Evolutionary conservation across 2,888 invertebrate genomes (phyloP).

Genomic region (Cetonia aurata): DNA sequence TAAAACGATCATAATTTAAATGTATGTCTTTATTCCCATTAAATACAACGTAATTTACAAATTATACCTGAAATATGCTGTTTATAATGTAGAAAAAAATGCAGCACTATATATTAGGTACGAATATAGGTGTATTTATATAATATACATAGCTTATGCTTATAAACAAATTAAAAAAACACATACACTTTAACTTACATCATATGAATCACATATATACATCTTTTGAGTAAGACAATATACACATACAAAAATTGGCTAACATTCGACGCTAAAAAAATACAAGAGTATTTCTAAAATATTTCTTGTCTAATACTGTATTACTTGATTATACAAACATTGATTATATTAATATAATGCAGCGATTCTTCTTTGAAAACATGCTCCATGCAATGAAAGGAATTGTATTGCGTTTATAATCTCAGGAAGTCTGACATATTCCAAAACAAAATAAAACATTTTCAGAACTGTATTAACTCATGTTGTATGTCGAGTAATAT

Average conservation of each 20-base stretch:
- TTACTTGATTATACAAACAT: conserved; percentile 42
- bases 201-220: conserved; percentile 42
- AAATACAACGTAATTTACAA: conserved; percentile 50
- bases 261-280: conserved; percentile 50
- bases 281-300: conserved; percentile 48
- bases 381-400: conserved; percentile 27
- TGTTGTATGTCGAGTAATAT: too few species aligned
- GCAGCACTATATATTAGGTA: conserved; percentile 38
- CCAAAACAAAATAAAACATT: too few species aligned
- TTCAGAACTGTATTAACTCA: too few species aligned
- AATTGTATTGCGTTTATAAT: neutral
- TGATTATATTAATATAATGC: conserved; percentile 40
- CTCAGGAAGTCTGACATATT: too few species aligned
- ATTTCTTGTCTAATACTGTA: conserved; percentile 48
- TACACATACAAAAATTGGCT: conserved; percentile 44
- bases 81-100: conserved; percentile 44
- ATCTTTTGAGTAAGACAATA: conserved; percentile 37
- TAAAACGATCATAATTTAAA: conserved; percentile 1
- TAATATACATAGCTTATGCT: conserved; percentile 43
- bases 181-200: conserved; percentile 34
- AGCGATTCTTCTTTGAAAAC: conserved; percentile 15
- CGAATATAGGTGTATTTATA: conserved; percentile 41
- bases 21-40: conserved; percentile 47
- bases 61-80: conserved; percentile 47
- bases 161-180: conserved; percentile 43